Conservation (phyloP, 2,113 vertebrate species). For the Rhizomys pruinosus region DNA sequence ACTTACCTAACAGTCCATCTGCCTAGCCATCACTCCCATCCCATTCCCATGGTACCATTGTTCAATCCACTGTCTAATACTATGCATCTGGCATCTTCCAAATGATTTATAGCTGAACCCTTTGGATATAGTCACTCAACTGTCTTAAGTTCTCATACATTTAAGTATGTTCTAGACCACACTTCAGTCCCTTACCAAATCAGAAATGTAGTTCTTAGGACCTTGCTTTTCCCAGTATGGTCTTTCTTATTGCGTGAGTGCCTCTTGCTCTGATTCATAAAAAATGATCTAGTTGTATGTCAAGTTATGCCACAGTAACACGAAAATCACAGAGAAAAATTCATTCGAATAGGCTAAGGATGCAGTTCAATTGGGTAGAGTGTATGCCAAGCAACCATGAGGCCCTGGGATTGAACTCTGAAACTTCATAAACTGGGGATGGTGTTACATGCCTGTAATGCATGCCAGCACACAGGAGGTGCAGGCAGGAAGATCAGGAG, state of each 20-base stretch:
- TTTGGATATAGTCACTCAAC: neutral
- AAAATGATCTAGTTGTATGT: neutral
- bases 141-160: neutral
- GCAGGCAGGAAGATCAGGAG: neutral
- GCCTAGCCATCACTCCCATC: neutral
- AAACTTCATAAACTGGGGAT: neutral
- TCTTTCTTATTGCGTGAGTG: neutral
- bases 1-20: neutral
- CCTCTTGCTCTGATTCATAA: neutral
- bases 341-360: neutral
- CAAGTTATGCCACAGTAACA: slow-evolving; percentile 3
- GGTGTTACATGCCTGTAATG: neutral
- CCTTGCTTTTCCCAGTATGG: neutral
- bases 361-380: neutral
- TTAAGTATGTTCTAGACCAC: neutral
- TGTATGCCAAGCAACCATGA: neutral
- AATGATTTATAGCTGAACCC: neutral
- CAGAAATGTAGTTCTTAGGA: neutral
- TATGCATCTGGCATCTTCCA: neutral
- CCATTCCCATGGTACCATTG: neutral
- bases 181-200: neutral
- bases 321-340: slow-evolving; percentile 17
- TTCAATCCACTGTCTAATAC: neutral
- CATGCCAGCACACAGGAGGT: neutral
- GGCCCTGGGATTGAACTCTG: too few relatives aligned